These are phyloP conservation scores for Drosophila kambysellisi DNA, from an alignment of 2,888 invertebrate species.

Conservation along the genomic window DNA sequence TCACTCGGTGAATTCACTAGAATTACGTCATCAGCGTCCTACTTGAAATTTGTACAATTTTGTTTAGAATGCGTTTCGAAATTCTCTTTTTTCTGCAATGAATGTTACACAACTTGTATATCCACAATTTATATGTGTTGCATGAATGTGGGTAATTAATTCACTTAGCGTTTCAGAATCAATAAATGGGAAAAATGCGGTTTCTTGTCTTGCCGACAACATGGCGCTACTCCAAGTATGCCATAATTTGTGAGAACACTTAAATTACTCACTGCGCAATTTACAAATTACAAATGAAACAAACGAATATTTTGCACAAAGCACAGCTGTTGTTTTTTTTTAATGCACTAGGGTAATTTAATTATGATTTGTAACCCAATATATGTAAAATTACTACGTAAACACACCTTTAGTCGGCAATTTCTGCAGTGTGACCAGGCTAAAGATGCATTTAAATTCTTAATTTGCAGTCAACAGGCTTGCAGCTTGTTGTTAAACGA, in stretches of 20 bases:
- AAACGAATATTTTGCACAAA: not conserved
- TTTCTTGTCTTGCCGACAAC: constrained; percentile 51
- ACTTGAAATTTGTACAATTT: constrained; percentile 51
- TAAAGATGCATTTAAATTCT: not conserved
- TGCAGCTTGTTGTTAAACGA: not conserved
- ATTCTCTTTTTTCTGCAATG: not conserved
- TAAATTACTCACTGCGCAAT: constrained; percentile 65
- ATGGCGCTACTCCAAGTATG: constrained; percentile 54
- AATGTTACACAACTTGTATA: constrained; percentile 16
- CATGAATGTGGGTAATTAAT: constrained; percentile 17
- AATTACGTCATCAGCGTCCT: constrained; percentile 81
- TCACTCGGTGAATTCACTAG: constrained; percentile 44
- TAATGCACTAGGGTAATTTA: constrained; percentile 23
- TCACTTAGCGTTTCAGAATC: constrained; percentile 16
- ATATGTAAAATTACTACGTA: constrained; percentile 60
- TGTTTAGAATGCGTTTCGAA: constrained; percentile 7
- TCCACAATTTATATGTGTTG: constrained; percentile 9
- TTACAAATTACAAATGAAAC: constrained; percentile 7
- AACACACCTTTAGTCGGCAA: constrained; percentile 63
- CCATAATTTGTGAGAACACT: constrained; percentile 21
- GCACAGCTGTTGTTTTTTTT: constrained; percentile 16
- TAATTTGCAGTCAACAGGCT: constrained; percentile 3
- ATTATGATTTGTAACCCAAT: constrained; percentile 42
- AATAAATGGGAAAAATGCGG: constrained; percentile 54
- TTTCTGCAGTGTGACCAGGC: constrained; percentile 35